Evolutionary conservation across 2,797 vertebrate genomes (phyloP).

Genomic region (Mus caroli): DNA sequence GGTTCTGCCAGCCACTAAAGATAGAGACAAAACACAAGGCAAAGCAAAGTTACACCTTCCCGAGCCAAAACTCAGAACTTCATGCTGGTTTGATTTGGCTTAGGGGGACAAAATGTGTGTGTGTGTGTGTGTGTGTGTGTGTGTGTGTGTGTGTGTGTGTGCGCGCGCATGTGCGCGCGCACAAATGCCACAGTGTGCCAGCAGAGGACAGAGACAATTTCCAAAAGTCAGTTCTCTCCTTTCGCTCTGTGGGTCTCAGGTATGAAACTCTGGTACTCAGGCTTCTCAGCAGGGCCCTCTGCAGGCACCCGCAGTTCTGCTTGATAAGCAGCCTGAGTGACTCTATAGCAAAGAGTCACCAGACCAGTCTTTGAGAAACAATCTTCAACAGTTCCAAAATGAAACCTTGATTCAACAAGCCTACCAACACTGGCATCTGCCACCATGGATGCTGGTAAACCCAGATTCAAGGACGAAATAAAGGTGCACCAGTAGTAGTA

Average conservation of each 20-base stretch:
- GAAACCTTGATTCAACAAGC: neutral
- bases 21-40: neutral
- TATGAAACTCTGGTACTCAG: neutral
- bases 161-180: neutral
- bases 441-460: neutral
- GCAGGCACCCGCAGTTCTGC: neutral
- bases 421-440: neutral
- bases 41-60: neutral
- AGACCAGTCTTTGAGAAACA: slow-evolving; percentile 23
- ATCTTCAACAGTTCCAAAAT: neutral
- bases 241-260: neutral
- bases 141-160: neutral
- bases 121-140: neutral
- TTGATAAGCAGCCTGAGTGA: neutral
- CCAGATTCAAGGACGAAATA: neutral
- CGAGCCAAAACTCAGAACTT: neutral
- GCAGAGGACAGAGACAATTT: neutral
- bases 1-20: too few species aligned
- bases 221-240: neutral
- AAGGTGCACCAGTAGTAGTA: neutral
- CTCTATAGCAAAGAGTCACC: neutral
- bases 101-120: neutral
- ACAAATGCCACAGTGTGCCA: neutral
- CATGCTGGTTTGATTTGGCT: neutral
- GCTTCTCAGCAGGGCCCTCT: neutral